Percentiles rank a stretch among this genome's conserved stretches.
These are phyloP conservation scores for Rhagoletis zephyria DNA, from an alignment of 1,140 invertebrate species.

Conservation along the genomic window DNA sequence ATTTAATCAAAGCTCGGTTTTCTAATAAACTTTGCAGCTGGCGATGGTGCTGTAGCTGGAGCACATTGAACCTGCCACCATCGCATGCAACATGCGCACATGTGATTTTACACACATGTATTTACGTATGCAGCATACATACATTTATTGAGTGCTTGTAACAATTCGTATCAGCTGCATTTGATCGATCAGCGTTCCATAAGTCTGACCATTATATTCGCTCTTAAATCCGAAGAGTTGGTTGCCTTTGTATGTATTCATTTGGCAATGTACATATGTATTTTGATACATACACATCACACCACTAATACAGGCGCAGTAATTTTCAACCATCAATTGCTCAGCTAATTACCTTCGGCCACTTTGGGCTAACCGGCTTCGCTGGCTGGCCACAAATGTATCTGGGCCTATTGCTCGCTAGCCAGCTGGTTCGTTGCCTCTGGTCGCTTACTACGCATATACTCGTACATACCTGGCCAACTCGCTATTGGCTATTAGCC, in stretches of 20 bases:
- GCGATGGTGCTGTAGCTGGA: background rate
- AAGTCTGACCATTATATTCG: background rate
- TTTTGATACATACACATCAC: background rate
- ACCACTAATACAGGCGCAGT: background rate
- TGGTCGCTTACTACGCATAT: too few relatives aligned
- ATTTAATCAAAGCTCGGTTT: background rate
- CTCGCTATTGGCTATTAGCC: background rate
- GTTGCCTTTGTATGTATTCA: background rate
- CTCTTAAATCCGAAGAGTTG: background rate
- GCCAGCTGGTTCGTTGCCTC: background rate
- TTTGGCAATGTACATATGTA: background rate
- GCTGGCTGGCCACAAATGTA: background rate
- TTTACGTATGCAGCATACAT: background rate
- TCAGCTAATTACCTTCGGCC: conserved; percentile 35
- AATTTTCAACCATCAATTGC: conserved; percentile 28
- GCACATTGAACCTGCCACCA: conserved; percentile 14
- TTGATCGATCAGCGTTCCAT: conserved; percentile 6
- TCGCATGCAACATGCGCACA: conserved; percentile 7
- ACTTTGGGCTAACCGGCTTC: conserved; percentile 17
- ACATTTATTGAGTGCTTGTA: background rate
- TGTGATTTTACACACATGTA: background rate
- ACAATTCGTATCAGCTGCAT: background rate
- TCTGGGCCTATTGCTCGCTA: background rate
- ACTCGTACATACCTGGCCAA: background rate
- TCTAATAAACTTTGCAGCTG: conserved; percentile 32